Percentiles rank a stretch among this genome's conserved stretches.
phyloP scores from a whole-genome alignment of 2,113 vertebrate species.

The Passer montanus region DNA sequence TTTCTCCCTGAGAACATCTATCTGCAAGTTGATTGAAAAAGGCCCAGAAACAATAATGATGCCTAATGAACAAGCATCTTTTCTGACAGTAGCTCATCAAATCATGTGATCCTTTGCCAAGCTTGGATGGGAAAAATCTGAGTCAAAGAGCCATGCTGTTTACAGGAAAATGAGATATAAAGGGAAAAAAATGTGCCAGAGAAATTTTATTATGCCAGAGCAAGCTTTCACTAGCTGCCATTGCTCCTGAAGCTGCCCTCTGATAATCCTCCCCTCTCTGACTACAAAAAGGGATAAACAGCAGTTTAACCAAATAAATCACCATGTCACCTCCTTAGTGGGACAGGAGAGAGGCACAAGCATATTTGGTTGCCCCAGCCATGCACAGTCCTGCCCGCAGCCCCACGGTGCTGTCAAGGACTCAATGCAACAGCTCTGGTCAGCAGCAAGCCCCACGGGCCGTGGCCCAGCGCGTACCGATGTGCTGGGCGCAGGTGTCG shows the following conservation, averaged over 20 bases:
- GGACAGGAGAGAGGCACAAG: not conserved
- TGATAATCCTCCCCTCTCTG: not conserved
- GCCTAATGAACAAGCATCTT: slow-evolving; percentile 31
- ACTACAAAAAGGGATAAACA: not conserved
- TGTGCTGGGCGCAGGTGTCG: slow-evolving; percentile 96
- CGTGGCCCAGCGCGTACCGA: slow-evolving; percentile 77
- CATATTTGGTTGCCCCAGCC: not conserved
- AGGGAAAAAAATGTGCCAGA: not conserved
- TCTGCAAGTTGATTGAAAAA: slow-evolving; percentile 1
- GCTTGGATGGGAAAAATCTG: not conserved
- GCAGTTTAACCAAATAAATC: not conserved
- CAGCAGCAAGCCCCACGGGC: not conserved
- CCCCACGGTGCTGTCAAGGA: not conserved
- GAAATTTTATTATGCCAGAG: not conserved
- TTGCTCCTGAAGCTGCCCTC: not conserved
- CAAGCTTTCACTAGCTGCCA: not conserved
- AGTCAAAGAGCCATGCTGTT: not conserved
- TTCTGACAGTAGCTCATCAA: slow-evolving; percentile 33
- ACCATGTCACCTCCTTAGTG: accelerated
- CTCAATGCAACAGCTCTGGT: not conserved
- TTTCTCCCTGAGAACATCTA: not conserved
- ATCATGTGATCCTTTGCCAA: not conserved
- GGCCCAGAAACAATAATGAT: not conserved
- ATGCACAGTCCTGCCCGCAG: accelerated
- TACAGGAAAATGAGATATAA: not conserved